These are phyloP conservation scores for Scopus umbretta DNA, from an alignment of 2,113 vertebrate species.

Conservation along the genomic window DNA sequence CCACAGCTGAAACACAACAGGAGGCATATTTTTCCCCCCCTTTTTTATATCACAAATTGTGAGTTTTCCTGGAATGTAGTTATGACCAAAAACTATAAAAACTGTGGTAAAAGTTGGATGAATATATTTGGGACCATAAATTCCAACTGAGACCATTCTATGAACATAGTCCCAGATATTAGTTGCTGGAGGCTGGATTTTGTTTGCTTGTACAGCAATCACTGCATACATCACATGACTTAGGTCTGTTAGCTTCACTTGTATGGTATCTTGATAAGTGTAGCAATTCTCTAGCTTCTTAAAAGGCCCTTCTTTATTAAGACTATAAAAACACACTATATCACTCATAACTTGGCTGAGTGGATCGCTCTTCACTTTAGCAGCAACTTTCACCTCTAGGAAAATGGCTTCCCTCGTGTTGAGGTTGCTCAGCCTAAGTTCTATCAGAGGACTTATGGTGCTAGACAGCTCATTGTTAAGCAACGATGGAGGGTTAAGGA, in stretches of 20 bases:
- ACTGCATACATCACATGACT: constrained; percentile 84
- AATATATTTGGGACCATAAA: constrained; percentile 93
- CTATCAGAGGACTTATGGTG: constrained; percentile 87
- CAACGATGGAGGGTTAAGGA: constrained; percentile 82
- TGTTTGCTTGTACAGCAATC: constrained; percentile 76
- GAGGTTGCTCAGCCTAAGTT: constrained; percentile 86
- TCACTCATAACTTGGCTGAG: constrained; percentile 90
- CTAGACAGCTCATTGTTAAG: constrained; percentile 87
- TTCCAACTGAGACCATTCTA: constrained; percentile 81
- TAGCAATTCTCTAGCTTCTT: constrained; percentile 80
- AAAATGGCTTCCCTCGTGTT: constrained; percentile 80
- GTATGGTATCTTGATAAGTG: constrained; percentile 82
- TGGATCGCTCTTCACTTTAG: constrained; percentile 84
- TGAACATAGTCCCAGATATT: constrained; percentile 79
- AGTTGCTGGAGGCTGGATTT: constrained; percentile 75
- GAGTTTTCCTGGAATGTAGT: constrained; percentile 84
- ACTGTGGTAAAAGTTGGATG: constrained; percentile 90
- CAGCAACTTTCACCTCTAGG: constrained; percentile 86
- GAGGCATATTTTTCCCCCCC: constrained; percentile 79
- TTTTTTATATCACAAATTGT: constrained; percentile 82
- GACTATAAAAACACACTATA: constrained; percentile 80
- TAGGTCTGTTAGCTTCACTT: constrained; percentile 82
- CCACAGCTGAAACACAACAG: constrained; percentile 92
- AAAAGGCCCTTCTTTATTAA: constrained; percentile 86
- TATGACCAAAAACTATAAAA: constrained; percentile 85